Evolutionary conservation across 2,113 vertebrate genomes (phyloP).

Genomic region (Cololabis saira): DNA sequence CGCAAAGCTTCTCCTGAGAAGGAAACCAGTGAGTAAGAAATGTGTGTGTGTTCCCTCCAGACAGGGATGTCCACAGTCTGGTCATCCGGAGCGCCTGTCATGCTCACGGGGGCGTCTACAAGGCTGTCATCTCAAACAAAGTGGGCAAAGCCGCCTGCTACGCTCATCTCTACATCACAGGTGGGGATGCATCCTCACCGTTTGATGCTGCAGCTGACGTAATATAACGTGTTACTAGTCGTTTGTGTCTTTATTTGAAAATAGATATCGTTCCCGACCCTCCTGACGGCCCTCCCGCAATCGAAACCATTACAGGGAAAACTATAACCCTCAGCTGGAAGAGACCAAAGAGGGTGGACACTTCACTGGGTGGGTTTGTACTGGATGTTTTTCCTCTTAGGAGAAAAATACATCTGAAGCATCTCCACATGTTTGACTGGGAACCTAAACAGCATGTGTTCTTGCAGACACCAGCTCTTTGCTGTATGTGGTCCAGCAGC

Average conservation of each 20-base stretch:
- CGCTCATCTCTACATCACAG: slow-evolving; percentile 92
- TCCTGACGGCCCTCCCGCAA: slow-evolving; percentile 87
- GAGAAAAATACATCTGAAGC: neutral
- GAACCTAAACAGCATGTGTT: neutral
- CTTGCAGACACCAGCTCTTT: slow-evolving; percentile 83
- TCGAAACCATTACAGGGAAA: slow-evolving; percentile 88
- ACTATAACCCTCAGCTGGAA: slow-evolving; percentile 89
- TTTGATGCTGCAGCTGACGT: neutral
- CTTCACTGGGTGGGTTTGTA: slow-evolving; percentile 83
- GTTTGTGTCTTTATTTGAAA: slow-evolving; percentile 1
- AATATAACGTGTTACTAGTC: neutral
- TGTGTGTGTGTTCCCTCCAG: slow-evolving; percentile 74
- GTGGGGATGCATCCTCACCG: slow-evolving; percentile 64
- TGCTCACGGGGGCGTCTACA: slow-evolving; percentile 92
- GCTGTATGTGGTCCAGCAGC: slow-evolving; percentile 91
- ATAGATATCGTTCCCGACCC: slow-evolving; percentile 92
- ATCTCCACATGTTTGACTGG: neutral
- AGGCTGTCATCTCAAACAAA: slow-evolving; percentile 94
- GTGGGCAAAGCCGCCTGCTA: slow-evolving; percentile 96
- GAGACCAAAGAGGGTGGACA: slow-evolving; percentile 87
- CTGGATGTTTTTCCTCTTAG: neutral
- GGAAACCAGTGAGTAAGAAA: slow-evolving; percentile 6
- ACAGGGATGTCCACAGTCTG: slow-evolving; percentile 93
- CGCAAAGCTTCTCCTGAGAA: neutral
- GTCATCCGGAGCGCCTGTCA: slow-evolving; percentile 86